These are phyloP conservation scores for Andrena minutula DNA, from an alignment of 2,888 invertebrate genomes.

Conservation along the genomic window DNA sequence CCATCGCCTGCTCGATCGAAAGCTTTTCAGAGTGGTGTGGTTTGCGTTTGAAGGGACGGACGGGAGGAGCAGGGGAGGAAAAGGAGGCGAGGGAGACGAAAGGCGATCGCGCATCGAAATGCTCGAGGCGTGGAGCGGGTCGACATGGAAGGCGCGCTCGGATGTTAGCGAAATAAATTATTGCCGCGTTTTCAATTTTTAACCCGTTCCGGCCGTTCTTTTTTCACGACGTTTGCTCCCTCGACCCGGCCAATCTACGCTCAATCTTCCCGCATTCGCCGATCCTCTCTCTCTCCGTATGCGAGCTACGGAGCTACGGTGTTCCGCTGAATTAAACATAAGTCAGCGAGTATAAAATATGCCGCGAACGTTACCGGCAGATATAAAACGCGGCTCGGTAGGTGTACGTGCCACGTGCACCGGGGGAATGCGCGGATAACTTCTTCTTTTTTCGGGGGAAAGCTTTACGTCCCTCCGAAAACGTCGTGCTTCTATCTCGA, in stretches of 20 bases:
- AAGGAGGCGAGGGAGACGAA: slow-evolving; percentile 17
- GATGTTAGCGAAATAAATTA: slow-evolving; percentile 66
- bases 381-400: slow-evolving; percentile 73
- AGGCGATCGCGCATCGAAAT: slow-evolving; percentile 63
- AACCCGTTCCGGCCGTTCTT: slow-evolving; percentile 57
- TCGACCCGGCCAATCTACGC: slow-evolving; percentile 75
- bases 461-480: slow-evolving; percentile 39
- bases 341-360: slow-evolving; percentile 81
- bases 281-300: slow-evolving; percentile 73
- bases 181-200: slow-evolving; percentile 69
- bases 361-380: slow-evolving; percentile 78
- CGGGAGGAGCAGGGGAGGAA: not conserved
- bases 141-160: slow-evolving; percentile 56
- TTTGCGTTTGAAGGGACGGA: not conserved
- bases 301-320: slow-evolving; percentile 77
- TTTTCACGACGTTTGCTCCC: slow-evolving; percentile 62
- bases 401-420: slow-evolving; percentile 69
- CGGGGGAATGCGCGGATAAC: slow-evolving; percentile 52
- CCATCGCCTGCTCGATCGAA: not conserved
- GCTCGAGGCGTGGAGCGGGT: slow-evolving; percentile 62
- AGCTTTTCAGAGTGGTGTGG: not conserved
- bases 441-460: slow-evolving; percentile 14
- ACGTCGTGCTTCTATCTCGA: not conserved
- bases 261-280: slow-evolving; percentile 78
- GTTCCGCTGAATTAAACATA: slow-evolving; percentile 83